These are phyloP conservation scores for Physella acuta DNA, from an alignment of 1,140 invertebrate species.

Conservation along the genomic window DNA sequence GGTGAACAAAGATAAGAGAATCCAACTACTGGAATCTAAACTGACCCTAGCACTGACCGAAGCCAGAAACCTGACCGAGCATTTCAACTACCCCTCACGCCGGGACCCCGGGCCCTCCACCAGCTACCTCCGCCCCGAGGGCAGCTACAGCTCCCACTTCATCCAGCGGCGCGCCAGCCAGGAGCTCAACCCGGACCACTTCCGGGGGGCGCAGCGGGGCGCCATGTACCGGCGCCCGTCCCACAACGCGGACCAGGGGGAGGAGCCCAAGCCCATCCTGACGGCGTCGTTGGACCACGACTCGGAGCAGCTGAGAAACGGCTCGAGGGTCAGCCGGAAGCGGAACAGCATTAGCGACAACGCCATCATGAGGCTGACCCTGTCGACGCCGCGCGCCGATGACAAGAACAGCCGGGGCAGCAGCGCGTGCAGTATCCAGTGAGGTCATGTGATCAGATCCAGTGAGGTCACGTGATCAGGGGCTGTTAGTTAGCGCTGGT, in stretches of 20 bases:
- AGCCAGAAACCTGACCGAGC: background rate
- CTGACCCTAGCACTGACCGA: slow-evolving; percentile 1
- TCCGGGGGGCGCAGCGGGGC: background rate
- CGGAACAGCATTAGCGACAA: slow-evolving; percentile 11
- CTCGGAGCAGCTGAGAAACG: background rate
- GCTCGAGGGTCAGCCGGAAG: background rate
- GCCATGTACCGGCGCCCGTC: slow-evolving; percentile 10
- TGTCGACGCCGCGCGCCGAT: slow-evolving; percentile 8
- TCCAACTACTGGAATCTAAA: slow-evolving; percentile 21
- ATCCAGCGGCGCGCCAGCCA: background rate
- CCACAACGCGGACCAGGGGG: background rate
- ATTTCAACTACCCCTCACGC: background rate
- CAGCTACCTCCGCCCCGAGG: background rate
- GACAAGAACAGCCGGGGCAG: slow-evolving; percentile 2
- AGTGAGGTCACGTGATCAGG: no score
- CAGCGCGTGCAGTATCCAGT: slow-evolving; percentile 16
- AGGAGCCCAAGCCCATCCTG: background rate
- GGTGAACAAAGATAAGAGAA: background rate
- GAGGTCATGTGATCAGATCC: no score
- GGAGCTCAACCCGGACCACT: background rate
- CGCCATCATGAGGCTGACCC: slow-evolving; percentile 13
- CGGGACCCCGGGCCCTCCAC: no score
- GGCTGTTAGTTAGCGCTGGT: no score
- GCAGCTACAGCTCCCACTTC: background rate
- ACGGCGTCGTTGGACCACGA: background rate